Evolutionary conservation across 2,113 vertebrate genomes (phyloP).

Genomic region (Rana temporaria): DNA sequence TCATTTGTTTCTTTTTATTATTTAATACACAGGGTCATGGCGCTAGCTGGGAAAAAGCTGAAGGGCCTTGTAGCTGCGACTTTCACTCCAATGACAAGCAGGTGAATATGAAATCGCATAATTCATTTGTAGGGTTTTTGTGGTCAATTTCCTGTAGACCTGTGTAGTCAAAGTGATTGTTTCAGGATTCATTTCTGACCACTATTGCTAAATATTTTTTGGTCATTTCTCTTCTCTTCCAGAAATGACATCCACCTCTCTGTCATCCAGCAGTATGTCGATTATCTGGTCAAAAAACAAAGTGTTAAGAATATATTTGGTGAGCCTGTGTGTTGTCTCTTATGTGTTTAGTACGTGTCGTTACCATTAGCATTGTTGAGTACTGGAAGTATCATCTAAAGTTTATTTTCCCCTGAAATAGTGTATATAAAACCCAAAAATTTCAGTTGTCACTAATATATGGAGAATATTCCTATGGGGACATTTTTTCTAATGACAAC

Average conservation of each 20-base stretch:
- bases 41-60: slow-evolving; percentile 67
- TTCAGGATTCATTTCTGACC: too few relatives aligned
- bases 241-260: slow-evolving; percentile 85
- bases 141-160: too few relatives aligned
- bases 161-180: too few relatives aligned
- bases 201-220: not conserved
- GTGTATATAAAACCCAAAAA: too few relatives aligned
- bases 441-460: too few relatives aligned
- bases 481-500: too few relatives aligned
- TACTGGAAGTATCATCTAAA: too few relatives aligned
- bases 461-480: too few relatives aligned
- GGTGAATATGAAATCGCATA: slow-evolving; percentile 68
- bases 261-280: slow-evolving; percentile 83
- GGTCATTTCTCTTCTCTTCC: slow-evolving; percentile 49
- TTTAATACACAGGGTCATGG: slow-evolving; percentile 63
- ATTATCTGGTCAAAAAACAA: slow-evolving; percentile 85
- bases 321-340: slow-evolving; percentile 69
- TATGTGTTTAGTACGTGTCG: too few relatives aligned
- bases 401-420: too few relatives aligned
- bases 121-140: too few relatives aligned
- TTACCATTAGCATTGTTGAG: too few relatives aligned
- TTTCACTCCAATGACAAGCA: slow-evolving; percentile 87
- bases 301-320: slow-evolving; percentile 86
- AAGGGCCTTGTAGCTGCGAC: slow-evolving; percentile 89
- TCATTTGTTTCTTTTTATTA: not conserved